Percentiles rank a stretch among this genome's conserved stretches.
Conservation (phyloP, 2,113 vertebrate genomes). For the Corythornis vintsioides region DNA sequence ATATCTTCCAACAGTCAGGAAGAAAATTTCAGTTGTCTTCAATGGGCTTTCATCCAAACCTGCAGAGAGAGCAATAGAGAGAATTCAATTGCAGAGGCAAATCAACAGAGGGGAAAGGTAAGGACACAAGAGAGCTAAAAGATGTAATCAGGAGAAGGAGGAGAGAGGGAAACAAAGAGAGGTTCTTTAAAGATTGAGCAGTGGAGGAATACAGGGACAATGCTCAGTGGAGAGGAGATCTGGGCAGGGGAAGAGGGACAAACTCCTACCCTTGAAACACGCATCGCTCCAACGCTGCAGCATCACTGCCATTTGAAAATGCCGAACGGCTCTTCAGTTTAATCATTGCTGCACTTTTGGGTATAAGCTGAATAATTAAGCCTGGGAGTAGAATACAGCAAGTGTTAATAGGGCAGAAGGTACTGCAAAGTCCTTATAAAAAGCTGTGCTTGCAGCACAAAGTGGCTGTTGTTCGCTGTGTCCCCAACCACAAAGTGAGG, state of each 20-base stretch:
- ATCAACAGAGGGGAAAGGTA: conserved; percentile 42
- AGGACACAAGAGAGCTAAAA: neutral
- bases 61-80: conserved; percentile 9
- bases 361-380: conserved; percentile 70
- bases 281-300: neutral
- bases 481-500: neutral
- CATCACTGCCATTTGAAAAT: conserved; percentile 30
- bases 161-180: neutral
- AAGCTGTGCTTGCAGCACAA: conserved; percentile 37
- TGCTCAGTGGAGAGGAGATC: conserved; percentile 9
- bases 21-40: conserved; percentile 28
- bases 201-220: neutral
- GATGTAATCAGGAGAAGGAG: neutral
- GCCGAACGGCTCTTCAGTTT: conserved; percentile 56
- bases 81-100: conserved; percentile 30
- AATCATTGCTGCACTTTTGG: conserved; percentile 62
- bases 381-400: conserved; percentile 58
- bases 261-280: conserved; percentile 30
- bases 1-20: neutral
- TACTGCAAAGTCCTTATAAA: conserved; percentile 53
- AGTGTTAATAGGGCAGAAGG: conserved; percentile 65
- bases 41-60: conserved; percentile 32
- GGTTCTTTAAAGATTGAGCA: neutral
- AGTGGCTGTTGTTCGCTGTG: conserved; percentile 5
- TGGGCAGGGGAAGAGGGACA: neutral